phyloP scores from a whole-genome alignment of 2,888 invertebrate genomes.

The Callosobruchus maculatus region DNA sequence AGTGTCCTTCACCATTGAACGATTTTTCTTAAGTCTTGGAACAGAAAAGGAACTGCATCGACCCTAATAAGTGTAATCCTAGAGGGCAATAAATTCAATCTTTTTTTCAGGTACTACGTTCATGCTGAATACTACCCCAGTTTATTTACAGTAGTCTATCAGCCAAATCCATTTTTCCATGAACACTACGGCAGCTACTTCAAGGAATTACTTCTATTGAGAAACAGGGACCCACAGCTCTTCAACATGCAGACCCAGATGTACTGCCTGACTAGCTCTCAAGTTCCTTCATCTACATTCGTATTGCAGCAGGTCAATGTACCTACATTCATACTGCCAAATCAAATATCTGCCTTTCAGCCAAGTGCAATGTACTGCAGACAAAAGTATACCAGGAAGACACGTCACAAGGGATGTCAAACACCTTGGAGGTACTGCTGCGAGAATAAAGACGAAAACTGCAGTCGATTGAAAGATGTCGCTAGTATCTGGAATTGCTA shows the following conservation, averaged over 20 bases:
- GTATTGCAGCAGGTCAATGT: slow-evolving; percentile 23
- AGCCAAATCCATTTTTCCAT: slow-evolving; percentile 28
- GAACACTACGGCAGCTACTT: slow-evolving; percentile 25
- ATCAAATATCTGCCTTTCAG: slow-evolving; percentile 13
- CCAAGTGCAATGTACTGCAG: not conserved
- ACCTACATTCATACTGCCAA: slow-evolving; percentile 15
- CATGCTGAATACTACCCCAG: slow-evolving; percentile 25
- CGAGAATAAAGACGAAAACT: not conserved
- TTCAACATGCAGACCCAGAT: slow-evolving; percentile 8
- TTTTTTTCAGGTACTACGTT: slow-evolving; percentile 20
- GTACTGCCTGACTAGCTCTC: slow-evolving; percentile 14
- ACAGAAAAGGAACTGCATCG: too few species aligned
- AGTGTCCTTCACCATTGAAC: too few species aligned
- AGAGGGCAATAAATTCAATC: not conserved
- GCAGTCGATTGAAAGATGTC: not conserved
- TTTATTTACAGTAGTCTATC: slow-evolving; percentile 22
- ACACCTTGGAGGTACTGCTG: not conserved
- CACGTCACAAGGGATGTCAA: slow-evolving; percentile 9
- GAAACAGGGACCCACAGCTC: slow-evolving; percentile 7
- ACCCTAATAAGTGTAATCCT: too few species aligned
- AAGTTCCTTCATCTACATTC: slow-evolving; percentile 25
- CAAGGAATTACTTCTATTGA: slow-evolving; percentile 16
- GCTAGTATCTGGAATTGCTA: slow-evolving; percentile 4
- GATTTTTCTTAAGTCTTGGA: too few species aligned
- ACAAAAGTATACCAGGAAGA: not conserved